A percentile compares a stretch with the other conserved stretches of the same genome.
phyloP scores from a whole-genome alignment of 2,888 invertebrate genomes.

The Hemicrepidius hirtus region DNA sequence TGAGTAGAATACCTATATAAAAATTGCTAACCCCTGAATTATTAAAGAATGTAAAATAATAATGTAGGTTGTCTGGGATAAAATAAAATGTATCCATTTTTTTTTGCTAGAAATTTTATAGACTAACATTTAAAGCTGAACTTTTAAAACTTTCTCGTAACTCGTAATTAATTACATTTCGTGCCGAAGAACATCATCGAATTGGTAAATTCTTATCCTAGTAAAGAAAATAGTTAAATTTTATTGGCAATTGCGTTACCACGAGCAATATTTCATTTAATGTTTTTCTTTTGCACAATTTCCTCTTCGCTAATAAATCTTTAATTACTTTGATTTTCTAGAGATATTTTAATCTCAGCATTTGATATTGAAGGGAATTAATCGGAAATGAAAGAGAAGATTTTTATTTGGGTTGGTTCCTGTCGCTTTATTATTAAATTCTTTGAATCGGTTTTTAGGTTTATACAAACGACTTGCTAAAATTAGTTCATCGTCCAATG shows the following conservation, averaged over 20 bases:
- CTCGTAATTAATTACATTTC: slow-evolving; percentile 12
- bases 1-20: no score
- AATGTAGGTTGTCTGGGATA: neutral
- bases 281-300: neutral
- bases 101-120: neutral
- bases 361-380: slow-evolving; percentile 4
- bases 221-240: neutral
- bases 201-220: neutral
- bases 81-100: slow-evolving; percentile 8
- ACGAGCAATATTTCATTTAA: no score
- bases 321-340: neutral
- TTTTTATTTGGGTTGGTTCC: slow-evolving; percentile 10
- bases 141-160: slow-evolving; percentile 19
- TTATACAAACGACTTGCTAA: slow-evolving; percentile 12
- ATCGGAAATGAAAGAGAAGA: slow-evolving; percentile 6
- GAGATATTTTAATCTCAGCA: neutral
- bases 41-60: neutral
- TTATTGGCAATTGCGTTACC: neutral
- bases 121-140: neutral
- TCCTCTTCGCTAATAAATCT: neutral
- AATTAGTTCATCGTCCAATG: slow-evolving; percentile 13
- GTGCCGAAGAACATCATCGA: neutral
- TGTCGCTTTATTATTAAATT: slow-evolving; percentile 11
- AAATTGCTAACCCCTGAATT: no score
- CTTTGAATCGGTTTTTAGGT: slow-evolving; percentile 7